Percentiles rank a stretch among this genome's conserved stretches.
These are phyloP conservation scores for Smutsia gigantea DNA, from an alignment of 2,797 vertebrate genomes.

Conservation along the genomic window DNA sequence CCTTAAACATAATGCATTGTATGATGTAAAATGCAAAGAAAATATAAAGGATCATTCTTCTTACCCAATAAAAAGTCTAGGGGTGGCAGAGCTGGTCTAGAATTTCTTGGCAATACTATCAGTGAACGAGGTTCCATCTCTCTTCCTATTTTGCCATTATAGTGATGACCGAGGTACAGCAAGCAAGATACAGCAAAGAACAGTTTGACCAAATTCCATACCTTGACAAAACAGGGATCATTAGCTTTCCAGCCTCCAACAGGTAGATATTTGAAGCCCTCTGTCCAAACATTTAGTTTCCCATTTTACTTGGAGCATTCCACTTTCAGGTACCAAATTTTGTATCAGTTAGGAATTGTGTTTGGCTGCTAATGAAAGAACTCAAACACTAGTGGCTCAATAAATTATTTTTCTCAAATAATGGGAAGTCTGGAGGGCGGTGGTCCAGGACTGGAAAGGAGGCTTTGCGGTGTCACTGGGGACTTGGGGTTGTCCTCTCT, in stretches of 20 bases:
- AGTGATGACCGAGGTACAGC: neutral
- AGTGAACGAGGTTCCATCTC: neutral
- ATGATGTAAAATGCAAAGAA: constrained; percentile 8
- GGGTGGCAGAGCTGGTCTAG: neutral
- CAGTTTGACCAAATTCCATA: neutral
- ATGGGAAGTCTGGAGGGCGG: neutral
- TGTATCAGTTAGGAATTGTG: neutral
- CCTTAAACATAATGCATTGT: neutral
- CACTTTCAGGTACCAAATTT: neutral
- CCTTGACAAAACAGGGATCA: neutral
- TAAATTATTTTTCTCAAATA: neutral
- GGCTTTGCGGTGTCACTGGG: neutral
- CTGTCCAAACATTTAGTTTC: neutral
- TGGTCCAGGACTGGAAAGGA: neutral
- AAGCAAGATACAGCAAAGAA: neutral
- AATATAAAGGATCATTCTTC: neutral
- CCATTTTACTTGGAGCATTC: neutral
- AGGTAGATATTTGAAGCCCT: neutral
- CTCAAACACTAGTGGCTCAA: neutral
- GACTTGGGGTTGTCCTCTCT: neutral
- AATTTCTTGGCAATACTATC: neutral
- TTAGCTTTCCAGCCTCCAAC: neutral
- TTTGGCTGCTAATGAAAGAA: neutral
- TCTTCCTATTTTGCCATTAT: neutral
- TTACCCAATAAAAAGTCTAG: neutral